Evolutionary conservation across 2,113 vertebrate genomes (phyloP).

Genomic region (Equus przewalskii): DNA sequence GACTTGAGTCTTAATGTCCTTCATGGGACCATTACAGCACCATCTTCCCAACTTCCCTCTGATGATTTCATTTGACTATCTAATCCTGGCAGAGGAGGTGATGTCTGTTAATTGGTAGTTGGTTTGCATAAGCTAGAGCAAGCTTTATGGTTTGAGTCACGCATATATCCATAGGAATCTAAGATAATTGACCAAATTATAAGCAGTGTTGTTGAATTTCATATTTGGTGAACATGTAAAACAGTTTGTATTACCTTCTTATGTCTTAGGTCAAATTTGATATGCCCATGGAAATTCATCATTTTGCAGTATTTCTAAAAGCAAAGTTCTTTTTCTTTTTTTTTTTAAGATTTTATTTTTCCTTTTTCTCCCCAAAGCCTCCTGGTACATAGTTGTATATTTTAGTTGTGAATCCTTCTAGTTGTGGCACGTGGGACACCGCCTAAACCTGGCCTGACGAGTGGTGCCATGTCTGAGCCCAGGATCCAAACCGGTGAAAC

Average conservation of each 20-base stretch:
- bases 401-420: too few species aligned
- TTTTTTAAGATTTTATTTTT: too few species aligned
- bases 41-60: background rate
- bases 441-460: too few species aligned
- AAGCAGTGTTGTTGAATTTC: background rate
- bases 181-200: background rate
- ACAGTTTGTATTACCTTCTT: background rate
- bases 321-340: background rate
- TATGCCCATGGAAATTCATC: background rate
- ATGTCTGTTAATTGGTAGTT: background rate
- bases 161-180: background rate
- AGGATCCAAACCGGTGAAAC: too few species aligned
- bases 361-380: too few species aligned
- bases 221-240: background rate
- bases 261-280: background rate
- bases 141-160: background rate
- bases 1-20: background rate
- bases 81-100: background rate
- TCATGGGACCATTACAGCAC: background rate
- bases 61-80: background rate
- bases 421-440: too few species aligned
- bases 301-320: background rate
- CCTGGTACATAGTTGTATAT: too few species aligned
- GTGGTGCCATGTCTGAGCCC: too few species aligned
- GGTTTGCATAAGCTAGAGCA: background rate